Evolutionary conservation across 2,888 invertebrate species (phyloP).

Genomic region (Campoplex nolae): DNA sequence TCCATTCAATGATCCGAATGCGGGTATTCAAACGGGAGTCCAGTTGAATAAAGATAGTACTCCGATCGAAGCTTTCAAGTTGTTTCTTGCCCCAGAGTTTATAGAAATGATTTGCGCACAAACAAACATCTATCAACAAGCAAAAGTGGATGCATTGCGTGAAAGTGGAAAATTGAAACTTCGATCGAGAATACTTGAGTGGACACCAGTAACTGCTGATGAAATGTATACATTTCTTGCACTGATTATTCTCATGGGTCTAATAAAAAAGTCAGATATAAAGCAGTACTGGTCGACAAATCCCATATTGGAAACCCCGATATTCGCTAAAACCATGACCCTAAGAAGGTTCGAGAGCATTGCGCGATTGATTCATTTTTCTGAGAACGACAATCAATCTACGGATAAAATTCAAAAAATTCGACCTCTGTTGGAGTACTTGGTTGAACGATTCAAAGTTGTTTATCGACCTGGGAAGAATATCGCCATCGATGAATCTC

Average conservation of each 20-base stretch:
- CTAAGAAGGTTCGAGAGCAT: conserved; percentile 26
- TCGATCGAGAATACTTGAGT: conserved; percentile 32
- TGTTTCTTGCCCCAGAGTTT: conserved; percentile 18
- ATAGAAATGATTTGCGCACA: conserved; percentile 32
- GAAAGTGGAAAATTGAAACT: conserved; percentile 40
- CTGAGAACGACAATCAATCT: conserved; percentile 36
- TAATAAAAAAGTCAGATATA: conserved; percentile 9
- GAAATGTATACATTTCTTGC: conserved; percentile 45
- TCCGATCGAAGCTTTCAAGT: conserved; percentile 35
- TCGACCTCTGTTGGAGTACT: conserved; percentile 32
- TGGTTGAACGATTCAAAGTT: conserved; percentile 33
- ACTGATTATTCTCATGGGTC: conserved; percentile 23
- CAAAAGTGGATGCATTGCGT: conserved; percentile 26
- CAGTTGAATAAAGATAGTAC: conserved; percentile 31
- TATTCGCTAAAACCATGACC: conserved; percentile 27
- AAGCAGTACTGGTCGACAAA: conserved; percentile 31
- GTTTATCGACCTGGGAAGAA: conserved; percentile 28
- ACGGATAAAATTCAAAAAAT: conserved; percentile 45
- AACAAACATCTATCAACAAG: conserved; percentile 32
- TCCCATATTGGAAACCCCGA: conserved; percentile 29
- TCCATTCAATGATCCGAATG: conserved; percentile 38
- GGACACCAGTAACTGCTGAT: conserved; percentile 24
- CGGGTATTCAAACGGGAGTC: conserved; percentile 34
- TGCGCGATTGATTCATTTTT: conserved; percentile 42
- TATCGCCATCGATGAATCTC: conserved; percentile 25